Base-by-base conservation (phyloP, 2,888 invertebrate genomes). In the Drosophila incognita region DNA sequence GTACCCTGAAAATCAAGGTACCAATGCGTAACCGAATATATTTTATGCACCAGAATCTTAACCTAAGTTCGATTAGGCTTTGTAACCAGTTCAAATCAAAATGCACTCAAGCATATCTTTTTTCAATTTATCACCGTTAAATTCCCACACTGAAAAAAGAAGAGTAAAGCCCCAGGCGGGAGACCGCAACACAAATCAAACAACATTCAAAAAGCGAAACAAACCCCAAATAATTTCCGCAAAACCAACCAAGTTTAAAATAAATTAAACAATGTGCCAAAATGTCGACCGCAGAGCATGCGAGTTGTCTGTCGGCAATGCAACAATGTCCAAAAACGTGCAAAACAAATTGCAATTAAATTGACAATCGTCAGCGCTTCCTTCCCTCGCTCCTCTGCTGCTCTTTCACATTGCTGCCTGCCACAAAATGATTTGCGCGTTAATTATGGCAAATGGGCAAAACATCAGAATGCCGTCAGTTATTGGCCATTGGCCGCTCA, bases 261-360 rank as follows among this genome's bases (percentile, higher is more conserved):
- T 84, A 78, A 82, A 83, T 83, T 82, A 82, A 87, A 82, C 84
- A 83, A 82, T 83, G 81, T 87, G 80, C 78, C 75, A 79, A 85
- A 79, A 72, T 74, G 61, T 54, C 21, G 68, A 82, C 86, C 85
- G 36, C 85, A 85, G 56, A 61, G 77, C 86, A 83, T 70, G 69
- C 69, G 58, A 66, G 67, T 73, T n/a, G 11, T 54, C 35, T 76
- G 70, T 74, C 38, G 29, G 56, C 69, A 40, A 33, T 57, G 21
- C 38, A 63, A 58, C 24, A 69, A 38, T 53, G 54, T 42, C 59
- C 67, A 40, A 59, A 69, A 76, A 75, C 74, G 59, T 73, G 79
- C 79, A 68, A 75, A 81, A 83, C 78, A 86, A 79, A 83, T 85
- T 86, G 83, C 88, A 85, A 88, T 85, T 85, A 85, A 85, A 85